phyloP scores from a whole-genome alignment of 92 coral and sea anemone species.

The Actinostola sp. region DNA sequence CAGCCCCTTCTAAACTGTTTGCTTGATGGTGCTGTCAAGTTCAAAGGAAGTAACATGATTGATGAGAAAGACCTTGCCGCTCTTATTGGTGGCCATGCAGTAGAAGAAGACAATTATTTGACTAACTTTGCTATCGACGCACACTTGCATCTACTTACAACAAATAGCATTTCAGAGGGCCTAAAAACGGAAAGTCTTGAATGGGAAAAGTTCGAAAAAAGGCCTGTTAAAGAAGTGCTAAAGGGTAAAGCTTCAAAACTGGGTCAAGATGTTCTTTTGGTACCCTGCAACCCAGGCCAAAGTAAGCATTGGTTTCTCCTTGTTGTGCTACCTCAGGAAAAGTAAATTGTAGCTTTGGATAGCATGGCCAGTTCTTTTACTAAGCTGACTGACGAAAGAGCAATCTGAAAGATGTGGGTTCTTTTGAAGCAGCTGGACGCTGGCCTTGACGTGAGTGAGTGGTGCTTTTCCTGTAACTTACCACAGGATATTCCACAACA shows the following conservation, averaged over 20 bases:
- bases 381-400: slow-evolving; percentile 42
- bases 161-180: neutral
- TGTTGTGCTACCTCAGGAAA: slow-evolving; percentile 20
- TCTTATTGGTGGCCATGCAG: slow-evolving; percentile 28
- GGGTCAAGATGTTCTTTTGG: slow-evolving; percentile 42
- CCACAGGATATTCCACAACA: slow-evolving; percentile 50
- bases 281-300: slow-evolving; percentile 47
- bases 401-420: slow-evolving; percentile 53
- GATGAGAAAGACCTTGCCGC: slow-evolving; percentile 10
- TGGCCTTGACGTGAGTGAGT: slow-evolving; percentile 30
- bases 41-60: slow-evolving; percentile 42
- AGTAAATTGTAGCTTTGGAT: slow-evolving; percentile 40
- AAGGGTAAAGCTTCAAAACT: slow-evolving; percentile 39
- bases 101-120: slow-evolving; percentile 42
- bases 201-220: slow-evolving; percentile 53
- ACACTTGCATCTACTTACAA: slow-evolving; percentile 23
- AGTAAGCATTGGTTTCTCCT: slow-evolving; percentile 55
- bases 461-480: slow-evolving; percentile 38
- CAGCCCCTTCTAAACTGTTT: slow-evolving; percentile 58
- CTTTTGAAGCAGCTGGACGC: slow-evolving; percentile 41
- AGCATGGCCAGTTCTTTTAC: slow-evolving; percentile 42
- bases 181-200: slow-evolving; percentile 36
- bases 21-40: slow-evolving; percentile 47
- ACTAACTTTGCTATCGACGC: slow-evolving; percentile 43
- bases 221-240: slow-evolving; percentile 39